Evolutionary conservation across 1,140 invertebrate species (phyloP).

Genomic region (Heliconius eleuchia): DNA sequence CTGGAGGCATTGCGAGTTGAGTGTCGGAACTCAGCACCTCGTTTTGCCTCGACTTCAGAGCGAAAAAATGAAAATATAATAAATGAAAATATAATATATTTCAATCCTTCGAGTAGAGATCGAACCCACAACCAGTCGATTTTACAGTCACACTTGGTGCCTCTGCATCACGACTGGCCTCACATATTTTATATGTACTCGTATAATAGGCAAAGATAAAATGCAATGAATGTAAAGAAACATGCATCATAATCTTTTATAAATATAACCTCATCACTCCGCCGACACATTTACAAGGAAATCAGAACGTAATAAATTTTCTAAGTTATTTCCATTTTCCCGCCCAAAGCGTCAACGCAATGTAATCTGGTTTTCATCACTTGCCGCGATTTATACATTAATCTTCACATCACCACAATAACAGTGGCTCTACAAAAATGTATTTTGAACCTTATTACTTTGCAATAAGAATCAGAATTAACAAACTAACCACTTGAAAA

Average conservation of each 20-base stretch:
- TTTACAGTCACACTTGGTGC: no score
- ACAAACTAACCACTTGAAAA: slow-evolving; percentile 21
- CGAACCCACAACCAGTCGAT: no score
- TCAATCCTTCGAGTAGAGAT: no score
- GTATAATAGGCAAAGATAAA: no score
- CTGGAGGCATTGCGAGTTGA: no score
- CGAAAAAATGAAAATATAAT: no score
- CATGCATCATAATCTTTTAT: background rate
- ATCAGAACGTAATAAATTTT: slow-evolving; percentile 47
- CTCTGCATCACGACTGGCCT: no score
- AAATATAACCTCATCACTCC: background rate
- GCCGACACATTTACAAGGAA: slow-evolving; percentile 5
- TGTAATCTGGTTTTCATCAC: slow-evolving; percentile 66
- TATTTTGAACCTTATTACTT: slow-evolving; percentile 39
- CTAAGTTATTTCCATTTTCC: slow-evolving; percentile 57
- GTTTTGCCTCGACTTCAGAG: no score
- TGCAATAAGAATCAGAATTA: background rate
- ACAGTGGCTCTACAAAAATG: slow-evolving; percentile 5
- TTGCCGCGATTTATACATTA: slow-evolving; percentile 60
- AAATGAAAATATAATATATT: no score
- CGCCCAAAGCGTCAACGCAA: slow-evolving; percentile 61
- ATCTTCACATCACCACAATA: slow-evolving; percentile 52
- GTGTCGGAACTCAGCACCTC: no score
- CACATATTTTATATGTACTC: no score
- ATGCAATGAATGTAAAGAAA: background rate